Conservation (phyloP, 2,113 vertebrate species). For the Centrocercus urophasianus region DNA sequence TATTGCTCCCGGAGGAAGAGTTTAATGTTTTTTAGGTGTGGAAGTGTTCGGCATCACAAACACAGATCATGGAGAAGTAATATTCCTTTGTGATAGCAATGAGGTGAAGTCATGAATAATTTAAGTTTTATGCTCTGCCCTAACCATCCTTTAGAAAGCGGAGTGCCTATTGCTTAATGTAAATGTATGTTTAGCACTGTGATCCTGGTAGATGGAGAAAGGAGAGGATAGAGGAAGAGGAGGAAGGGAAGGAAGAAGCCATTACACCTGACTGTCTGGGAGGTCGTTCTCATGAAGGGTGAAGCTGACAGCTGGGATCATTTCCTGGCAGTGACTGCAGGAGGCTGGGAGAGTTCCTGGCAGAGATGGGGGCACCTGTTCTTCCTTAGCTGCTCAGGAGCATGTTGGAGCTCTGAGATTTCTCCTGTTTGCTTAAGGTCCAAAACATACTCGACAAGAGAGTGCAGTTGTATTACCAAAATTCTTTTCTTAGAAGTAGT, state of each 20-base stretch:
- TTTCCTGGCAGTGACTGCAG: neutral
- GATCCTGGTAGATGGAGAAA: neutral
- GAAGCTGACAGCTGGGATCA: rapidly evolving
- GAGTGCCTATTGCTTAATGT: neutral
- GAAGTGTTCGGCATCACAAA: conserved; percentile 15
- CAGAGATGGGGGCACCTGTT: neutral
- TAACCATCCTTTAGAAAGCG: conserved; percentile 27
- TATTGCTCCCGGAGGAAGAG: neutral
- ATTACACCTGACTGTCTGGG: neutral
- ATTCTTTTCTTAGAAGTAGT: neutral
- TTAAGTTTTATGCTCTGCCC: conserved; percentile 34
- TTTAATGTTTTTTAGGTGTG: neutral
- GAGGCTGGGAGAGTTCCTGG: neutral
- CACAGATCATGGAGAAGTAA: conserved; percentile 43
- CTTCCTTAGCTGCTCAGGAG: neutral
- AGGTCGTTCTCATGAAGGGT: neutral
- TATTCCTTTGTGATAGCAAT: conserved; percentile 39
- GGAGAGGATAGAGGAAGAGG: neutral
- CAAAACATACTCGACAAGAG: neutral
- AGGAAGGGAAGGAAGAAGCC: neutral
- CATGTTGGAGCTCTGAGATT: neutral
- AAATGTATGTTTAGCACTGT: neutral
- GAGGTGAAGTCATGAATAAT: conserved; percentile 60
- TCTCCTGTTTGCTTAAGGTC: neutral
- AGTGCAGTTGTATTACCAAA: neutral